Percentiles rank a stretch among this genome's conserved stretches.
These are phyloP conservation scores for Pterois miles DNA, from an alignment of 2,797 vertebrate genomes.

Conservation along the genomic window DNA sequence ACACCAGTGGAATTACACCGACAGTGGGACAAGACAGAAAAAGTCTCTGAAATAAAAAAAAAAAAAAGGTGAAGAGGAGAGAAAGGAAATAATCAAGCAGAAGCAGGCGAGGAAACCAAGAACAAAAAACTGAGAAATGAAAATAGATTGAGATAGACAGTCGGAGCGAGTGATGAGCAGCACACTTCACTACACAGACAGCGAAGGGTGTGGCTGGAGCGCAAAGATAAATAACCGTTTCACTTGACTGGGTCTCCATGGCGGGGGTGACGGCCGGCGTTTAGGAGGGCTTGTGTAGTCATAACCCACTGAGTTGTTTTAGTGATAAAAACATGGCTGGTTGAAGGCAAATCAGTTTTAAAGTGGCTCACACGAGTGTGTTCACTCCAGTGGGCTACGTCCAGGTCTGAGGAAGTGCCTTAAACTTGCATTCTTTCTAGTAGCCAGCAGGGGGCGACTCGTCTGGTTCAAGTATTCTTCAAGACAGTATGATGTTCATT, in stretches of 20 bases:
- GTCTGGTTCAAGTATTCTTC: too few species aligned
- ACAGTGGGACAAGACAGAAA: conserved; percentile 47
- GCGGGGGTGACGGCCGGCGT: conserved; percentile 52
- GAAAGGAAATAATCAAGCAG: conserved; percentile 1
- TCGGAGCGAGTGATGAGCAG: conserved; percentile 18
- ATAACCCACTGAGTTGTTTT: conserved; percentile 46
- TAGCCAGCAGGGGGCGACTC: too few species aligned
- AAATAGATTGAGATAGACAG: conserved; percentile 37
- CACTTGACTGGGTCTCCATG: conserved; percentile 56
- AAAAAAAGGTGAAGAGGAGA: not conserved
- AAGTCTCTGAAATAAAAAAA: conserved; percentile 2
- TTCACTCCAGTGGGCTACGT: not conserved
- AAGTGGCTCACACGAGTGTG: conserved; percentile 30
- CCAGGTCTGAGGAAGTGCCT: too few species aligned
- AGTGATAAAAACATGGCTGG: conserved; percentile 29
- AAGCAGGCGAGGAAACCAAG: not conserved
- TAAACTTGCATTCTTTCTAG: too few species aligned
- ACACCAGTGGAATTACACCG: conserved; percentile 64
- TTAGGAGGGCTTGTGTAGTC: conserved; percentile 50
- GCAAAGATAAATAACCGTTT: conserved; percentile 66
- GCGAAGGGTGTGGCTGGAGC: conserved; percentile 59
- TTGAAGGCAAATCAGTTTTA: conserved; percentile 34
- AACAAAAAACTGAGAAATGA: conserved; percentile 18
- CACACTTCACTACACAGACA: conserved; percentile 55
- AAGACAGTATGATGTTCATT: too few species aligned